Conservation (phyloP, 2,888 invertebrate species). For the Oeneis ivallda region DNA sequence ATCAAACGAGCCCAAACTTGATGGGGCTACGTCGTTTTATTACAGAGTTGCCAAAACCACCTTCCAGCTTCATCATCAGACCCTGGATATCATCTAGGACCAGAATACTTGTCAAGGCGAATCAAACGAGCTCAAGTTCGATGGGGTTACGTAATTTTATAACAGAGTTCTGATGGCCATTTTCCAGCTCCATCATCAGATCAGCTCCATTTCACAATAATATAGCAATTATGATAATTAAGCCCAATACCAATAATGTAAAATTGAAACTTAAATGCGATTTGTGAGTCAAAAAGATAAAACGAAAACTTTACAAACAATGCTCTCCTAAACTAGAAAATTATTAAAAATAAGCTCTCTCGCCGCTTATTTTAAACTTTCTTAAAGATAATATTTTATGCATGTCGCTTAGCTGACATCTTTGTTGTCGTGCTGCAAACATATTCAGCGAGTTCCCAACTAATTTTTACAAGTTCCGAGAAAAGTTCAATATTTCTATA, state of each 20-base stretch:
- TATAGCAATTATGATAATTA: neutral
- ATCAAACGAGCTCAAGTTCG: too few relatives aligned
- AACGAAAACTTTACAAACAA: neutral
- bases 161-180: too few relatives aligned
- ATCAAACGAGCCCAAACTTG: too few relatives aligned
- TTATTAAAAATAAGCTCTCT: conserved; percentile 30
- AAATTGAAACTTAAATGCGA: neutral
- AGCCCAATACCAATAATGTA: neutral
- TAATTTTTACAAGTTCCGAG: conserved; percentile 56
- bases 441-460: conserved; percentile 50
- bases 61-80: too few relatives aligned
- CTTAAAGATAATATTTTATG: conserved; percentile 31
- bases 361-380: conserved; percentile 29
- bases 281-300: neutral
- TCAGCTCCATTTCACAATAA: too few relatives aligned
- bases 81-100: too few relatives aligned
- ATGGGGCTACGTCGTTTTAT: too few relatives aligned
- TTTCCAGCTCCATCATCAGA: too few relatives aligned
- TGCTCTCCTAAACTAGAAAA: conserved; percentile 3
- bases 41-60: too few relatives aligned
- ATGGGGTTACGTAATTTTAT: too few relatives aligned
- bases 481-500: conserved; percentile 49
- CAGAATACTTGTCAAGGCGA: too few relatives aligned
- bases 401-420: conserved; percentile 34
- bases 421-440: conserved; percentile 45